phyloP scores from a whole-genome alignment of 2,888 invertebrate genomes.

The Drosophila buzzatii region DNA sequence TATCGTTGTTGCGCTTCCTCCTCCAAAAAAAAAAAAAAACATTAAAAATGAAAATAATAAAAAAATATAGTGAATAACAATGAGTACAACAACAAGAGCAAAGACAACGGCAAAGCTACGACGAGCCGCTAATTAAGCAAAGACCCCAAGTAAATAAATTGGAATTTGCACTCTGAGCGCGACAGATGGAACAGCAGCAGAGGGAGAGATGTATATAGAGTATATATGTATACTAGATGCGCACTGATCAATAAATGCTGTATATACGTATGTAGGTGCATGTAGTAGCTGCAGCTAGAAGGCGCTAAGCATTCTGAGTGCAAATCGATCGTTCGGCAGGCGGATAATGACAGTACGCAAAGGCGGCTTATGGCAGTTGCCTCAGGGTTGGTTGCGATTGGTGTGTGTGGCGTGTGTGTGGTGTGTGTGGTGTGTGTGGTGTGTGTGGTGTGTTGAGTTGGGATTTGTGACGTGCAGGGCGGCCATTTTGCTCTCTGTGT shows the following conservation, averaged over 20 bases:
- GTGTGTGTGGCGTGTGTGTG: too few species aligned
- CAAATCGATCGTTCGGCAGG: conserved; percentile 54
- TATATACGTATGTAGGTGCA: not conserved
- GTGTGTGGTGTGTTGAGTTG: conserved; percentile 2
- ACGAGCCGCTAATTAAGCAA: conserved; percentile 71
- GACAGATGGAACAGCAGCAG: conserved; percentile 18
- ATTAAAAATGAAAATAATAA: not conserved
- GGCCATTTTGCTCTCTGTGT: not conserved
- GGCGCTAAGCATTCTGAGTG: conserved; percentile 9
- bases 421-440: not conserved
- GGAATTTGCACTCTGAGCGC: conserved; percentile 61
- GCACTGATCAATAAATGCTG: conserved; percentile 9
- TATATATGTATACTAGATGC: not conserved
- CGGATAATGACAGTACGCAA: conserved; percentile 2
- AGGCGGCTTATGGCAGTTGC: conserved; percentile 3
- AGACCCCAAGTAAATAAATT: conserved; percentile 68
- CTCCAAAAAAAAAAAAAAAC: conserved; percentile 20
- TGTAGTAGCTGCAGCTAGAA: not conserved
- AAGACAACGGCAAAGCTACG: conserved; percentile 26
- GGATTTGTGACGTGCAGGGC: conserved; percentile 6
- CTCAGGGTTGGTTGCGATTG: not conserved
- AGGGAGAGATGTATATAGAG: not conserved
- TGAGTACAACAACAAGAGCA: conserved; percentile 1
- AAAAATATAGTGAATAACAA: conserved; percentile 15
- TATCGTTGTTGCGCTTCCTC: conserved; percentile 38